Percentiles rank a stretch among this genome's conserved stretches.
Evolutionary conservation across 2,888 invertebrate species (phyloP).

Genomic region (Ganaspis brasiliensis): DNA sequence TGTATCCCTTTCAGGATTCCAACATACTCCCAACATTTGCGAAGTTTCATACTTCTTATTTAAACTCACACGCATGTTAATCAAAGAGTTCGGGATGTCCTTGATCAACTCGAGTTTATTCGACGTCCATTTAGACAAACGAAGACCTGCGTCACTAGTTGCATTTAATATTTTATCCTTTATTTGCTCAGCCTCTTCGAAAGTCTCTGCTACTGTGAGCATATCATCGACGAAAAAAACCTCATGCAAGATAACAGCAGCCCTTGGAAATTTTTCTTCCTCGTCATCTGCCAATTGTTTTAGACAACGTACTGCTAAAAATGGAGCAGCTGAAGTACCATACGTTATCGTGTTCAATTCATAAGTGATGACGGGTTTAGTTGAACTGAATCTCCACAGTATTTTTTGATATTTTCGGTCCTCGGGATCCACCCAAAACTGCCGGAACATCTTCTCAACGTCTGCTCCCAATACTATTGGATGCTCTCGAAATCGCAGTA

Average conservation of each 20-base stretch:
- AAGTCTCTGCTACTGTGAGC: not conserved
- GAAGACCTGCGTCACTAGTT: not conserved
- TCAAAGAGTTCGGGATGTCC: not conserved
- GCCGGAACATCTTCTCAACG: constrained; percentile 65
- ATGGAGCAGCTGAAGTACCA: constrained; percentile 61
- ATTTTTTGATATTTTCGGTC: constrained; percentile 60
- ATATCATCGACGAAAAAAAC: constrained; percentile 18
- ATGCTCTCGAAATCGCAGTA: constrained; percentile 57
- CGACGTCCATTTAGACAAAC: not conserved
- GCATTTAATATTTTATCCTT: not conserved
- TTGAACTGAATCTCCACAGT: constrained; percentile 59
- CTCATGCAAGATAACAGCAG: not conserved
- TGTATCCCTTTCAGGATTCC: not conserved
- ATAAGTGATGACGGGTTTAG: constrained; percentile 22
- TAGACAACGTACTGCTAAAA: constrained; percentile 17
- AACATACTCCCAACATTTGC: not conserved
- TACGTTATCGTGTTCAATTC: constrained; percentile 59
- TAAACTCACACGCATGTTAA: not conserved
- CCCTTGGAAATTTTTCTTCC: not conserved
- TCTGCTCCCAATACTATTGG: constrained; percentile 62
- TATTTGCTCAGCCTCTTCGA: constrained; percentile 6
- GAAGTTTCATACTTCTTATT: not conserved
- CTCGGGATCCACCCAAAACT: constrained; percentile 36
- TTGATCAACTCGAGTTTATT: not conserved
- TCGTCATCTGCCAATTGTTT: constrained; percentile 2